phyloP scores from a whole-genome alignment of 2,113 vertebrate genomes.

The Oophaga pumilio region DNA sequence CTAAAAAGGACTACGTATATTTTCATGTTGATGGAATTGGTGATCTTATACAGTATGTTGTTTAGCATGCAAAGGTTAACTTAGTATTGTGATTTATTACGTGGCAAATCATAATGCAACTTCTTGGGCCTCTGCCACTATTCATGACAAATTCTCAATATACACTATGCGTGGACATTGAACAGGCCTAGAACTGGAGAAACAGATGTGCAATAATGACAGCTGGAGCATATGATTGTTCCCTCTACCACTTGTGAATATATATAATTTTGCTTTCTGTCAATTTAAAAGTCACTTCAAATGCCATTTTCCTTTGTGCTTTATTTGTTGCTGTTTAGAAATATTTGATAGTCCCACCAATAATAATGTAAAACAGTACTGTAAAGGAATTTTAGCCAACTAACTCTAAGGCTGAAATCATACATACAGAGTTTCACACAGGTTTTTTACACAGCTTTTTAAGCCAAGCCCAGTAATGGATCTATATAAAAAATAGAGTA shows the following conservation, averaged over 20 bases:
- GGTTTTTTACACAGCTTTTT: not conserved
- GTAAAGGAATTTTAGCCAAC: too few species aligned
- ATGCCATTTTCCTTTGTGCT: not conserved
- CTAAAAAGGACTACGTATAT: not conserved
- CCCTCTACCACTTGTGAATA: not conserved
- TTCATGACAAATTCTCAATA: conserved; percentile 12
- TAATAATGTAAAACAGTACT: too few species aligned
- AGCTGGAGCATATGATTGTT: not conserved
- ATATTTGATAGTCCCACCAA: not conserved
- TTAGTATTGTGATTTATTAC: not conserved
- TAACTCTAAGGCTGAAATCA: too few species aligned
- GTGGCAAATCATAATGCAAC: not conserved
- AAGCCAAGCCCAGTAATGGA: not conserved
- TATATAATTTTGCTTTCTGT: not conserved
- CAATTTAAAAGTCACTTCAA: not conserved
- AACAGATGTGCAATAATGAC: conserved; percentile 28
- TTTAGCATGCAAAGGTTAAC: conserved; percentile 4
- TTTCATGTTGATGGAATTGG: not conserved
- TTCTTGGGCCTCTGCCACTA: conserved; percentile 23
- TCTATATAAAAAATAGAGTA: not conserved
- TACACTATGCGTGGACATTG: not conserved
- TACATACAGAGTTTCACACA: too few species aligned
- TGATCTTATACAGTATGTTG: too few species aligned
- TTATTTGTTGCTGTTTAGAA: not conserved
- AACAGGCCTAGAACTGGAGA: not conserved